phyloP scores from a whole-genome alignment of 2,113 vertebrate genomes.

The Columba janthina region DNA sequence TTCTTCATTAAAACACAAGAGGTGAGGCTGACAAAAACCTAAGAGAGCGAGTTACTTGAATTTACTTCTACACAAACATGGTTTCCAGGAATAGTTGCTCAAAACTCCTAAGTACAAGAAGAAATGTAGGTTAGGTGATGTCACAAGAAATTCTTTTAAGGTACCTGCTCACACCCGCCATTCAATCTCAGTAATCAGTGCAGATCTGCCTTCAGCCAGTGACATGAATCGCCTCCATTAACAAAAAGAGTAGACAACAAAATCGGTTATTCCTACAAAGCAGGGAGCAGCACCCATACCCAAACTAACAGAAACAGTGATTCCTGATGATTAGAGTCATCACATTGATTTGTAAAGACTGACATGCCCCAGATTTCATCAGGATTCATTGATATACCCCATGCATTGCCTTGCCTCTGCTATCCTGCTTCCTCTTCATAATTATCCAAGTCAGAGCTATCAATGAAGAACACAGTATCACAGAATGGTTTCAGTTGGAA shows the following conservation, averaged over 20 bases:
- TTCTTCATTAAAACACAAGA: background rate
- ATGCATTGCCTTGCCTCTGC: fast-evolving
- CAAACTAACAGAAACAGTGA: background rate
- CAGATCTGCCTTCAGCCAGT: background rate
- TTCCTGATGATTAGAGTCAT: background rate
- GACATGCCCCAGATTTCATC: background rate
- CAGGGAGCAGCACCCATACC: background rate
- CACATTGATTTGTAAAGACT: background rate
- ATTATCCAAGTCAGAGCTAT: background rate
- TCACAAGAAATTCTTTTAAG: background rate
- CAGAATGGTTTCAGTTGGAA: no score
- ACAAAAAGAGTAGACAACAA: background rate
- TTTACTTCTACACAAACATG: background rate
- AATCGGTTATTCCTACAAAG: background rate
- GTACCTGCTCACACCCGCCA: fast-evolving
- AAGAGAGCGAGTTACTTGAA: background rate
- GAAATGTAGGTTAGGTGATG: background rate
- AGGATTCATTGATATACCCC: background rate
- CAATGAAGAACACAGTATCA: background rate
- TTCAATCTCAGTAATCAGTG: background rate
- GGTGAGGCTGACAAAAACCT: background rate
- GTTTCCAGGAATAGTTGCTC: no score
- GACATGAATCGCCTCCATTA: background rate
- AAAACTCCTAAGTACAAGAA: background rate
- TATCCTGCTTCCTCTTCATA: background rate